Conservation (phyloP, 2,113 vertebrate species). For the Saguinus imperator region DNA sequence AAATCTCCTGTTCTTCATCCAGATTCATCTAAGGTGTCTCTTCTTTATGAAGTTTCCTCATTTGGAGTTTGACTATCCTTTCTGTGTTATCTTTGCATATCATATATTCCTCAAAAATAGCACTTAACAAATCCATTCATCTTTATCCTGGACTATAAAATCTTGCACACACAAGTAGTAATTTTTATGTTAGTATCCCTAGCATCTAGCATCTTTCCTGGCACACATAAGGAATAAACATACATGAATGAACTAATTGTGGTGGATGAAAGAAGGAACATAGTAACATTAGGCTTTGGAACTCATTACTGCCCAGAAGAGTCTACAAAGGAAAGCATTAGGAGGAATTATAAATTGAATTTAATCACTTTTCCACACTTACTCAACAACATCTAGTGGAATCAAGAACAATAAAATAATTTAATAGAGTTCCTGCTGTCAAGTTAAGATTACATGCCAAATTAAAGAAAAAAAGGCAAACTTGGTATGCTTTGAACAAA, state of each 20-base stretch:
- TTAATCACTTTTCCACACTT: constrained; percentile 34
- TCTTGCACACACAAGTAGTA: neutral
- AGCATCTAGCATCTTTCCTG: neutral
- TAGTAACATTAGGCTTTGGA: neutral
- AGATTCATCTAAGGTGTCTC: neutral
- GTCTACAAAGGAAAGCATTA: neutral
- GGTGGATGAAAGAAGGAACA: neutral
- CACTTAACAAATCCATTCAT: neutral
- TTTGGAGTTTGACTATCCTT: neutral
- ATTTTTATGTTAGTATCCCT: neutral
- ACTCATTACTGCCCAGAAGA: neutral
- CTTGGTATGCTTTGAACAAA: constrained; percentile 28
- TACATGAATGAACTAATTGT: neutral
- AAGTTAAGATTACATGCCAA: constrained; percentile 37
- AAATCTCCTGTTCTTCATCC: neutral
- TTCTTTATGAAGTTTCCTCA: neutral
- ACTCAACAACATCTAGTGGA: neutral
- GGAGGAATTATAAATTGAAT: constrained; percentile 12
- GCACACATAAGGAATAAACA: neutral
- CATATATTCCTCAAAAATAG: neutral
- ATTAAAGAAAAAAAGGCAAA: constrained; percentile 49
- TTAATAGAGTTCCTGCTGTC: constrained; percentile 26
- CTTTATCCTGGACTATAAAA: neutral
- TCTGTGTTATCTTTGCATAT: neutral
- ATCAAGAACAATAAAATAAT: constrained; percentile 15